Evolutionary conservation across 1,140 invertebrate genomes (phyloP).

Genomic region (Leptoteleia sp.): DNA sequence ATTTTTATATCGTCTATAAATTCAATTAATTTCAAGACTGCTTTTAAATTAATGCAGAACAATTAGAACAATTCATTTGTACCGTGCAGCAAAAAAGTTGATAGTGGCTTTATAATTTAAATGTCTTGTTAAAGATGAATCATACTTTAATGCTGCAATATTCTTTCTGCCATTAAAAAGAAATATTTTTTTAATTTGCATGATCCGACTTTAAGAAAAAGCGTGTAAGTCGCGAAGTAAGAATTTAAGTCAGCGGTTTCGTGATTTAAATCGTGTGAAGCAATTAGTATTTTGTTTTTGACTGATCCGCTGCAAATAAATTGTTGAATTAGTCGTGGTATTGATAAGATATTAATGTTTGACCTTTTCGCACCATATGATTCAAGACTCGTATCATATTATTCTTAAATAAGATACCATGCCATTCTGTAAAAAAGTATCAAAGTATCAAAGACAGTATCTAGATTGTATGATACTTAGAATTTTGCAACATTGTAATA

Average conservation of each 20-base stretch:
- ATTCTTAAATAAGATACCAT: slow-evolving; percentile 7
- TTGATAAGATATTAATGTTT: slow-evolving; percentile 29
- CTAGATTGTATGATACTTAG: no score
- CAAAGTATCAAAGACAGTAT: no score
- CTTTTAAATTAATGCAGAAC: neutral
- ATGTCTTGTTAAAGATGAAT: no score
- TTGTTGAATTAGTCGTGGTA: slow-evolving; percentile 27
- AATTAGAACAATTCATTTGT: no score
- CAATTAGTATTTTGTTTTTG: slow-evolving; percentile 41
- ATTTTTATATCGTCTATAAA: no score
- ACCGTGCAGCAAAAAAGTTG: no score
- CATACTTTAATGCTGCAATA: no score
- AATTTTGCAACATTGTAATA: no score
- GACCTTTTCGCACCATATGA: slow-evolving; percentile 28
- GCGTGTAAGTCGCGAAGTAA: neutral
- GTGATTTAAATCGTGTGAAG: slow-evolving; percentile 36
- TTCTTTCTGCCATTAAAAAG: neutral
- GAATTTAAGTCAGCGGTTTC: slow-evolving; percentile 9
- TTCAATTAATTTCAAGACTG: no score
- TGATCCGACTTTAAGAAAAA: slow-evolving; percentile 12
- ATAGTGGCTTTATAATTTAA: no score
- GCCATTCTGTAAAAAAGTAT: no score
- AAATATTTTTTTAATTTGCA: neutral
- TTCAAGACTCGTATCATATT: slow-evolving; percentile 10
- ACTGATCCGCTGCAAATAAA: slow-evolving; percentile 11